Conservation (phyloP, 2,113 vertebrate species). For the Argyrosomus japonicus region DNA sequence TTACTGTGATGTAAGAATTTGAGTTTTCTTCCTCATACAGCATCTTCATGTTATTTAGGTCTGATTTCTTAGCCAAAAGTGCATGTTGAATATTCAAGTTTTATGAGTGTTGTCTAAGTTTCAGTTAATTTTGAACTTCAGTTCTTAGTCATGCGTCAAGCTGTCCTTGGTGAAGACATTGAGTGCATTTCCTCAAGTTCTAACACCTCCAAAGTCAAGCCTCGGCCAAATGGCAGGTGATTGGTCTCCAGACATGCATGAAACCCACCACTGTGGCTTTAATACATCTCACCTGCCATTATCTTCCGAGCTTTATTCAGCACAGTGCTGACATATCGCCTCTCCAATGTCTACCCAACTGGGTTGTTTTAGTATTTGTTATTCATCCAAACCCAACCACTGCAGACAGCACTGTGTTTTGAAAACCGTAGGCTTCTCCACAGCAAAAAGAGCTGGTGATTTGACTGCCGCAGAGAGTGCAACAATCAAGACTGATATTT, state of each 20-base stretch:
- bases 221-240: background rate
- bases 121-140: background rate
- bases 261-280: conserved; percentile 28
- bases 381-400: conserved; percentile 18
- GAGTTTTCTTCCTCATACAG: background rate
- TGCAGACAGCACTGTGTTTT: conserved; percentile 36
- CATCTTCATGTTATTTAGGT: background rate
- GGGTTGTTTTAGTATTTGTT: conserved; percentile 46
- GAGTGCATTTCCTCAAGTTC: conserved; percentile 24
- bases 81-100: background rate
- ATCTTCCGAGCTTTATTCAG: conserved; percentile 37
- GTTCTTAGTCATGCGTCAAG: background rate
- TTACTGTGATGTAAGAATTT: background rate
- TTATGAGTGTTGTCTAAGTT: background rate
- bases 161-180: background rate
- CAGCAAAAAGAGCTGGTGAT: conserved; percentile 22
- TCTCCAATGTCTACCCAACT: conserved; percentile 19
- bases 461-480: conserved; percentile 30
- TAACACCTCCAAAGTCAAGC: conserved; percentile 5
- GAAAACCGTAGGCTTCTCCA: background rate
- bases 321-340: conserved; percentile 29
- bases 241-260: conserved; percentile 26
- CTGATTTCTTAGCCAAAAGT: background rate
- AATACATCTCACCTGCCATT: conserved; percentile 41
- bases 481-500: conserved; percentile 37